These are phyloP conservation scores for Monochamus alternatus DNA, from an alignment of 2,888 invertebrate species.

Conservation along the genomic window DNA sequence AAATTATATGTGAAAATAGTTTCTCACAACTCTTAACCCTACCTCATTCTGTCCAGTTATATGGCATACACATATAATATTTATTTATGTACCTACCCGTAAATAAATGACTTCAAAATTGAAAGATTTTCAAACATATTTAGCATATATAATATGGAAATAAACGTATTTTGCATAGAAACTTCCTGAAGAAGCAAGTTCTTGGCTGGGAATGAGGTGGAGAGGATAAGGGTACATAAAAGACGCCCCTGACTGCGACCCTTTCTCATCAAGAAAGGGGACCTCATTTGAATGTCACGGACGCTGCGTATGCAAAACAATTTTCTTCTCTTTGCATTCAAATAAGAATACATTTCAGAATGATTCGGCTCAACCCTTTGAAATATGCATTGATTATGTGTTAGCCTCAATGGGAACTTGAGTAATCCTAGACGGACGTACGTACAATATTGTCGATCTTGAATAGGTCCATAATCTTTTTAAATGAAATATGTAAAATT, in stretches of 20 bases:
- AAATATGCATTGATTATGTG: slow-evolving; percentile 32
- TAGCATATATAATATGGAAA: slow-evolving; percentile 45
- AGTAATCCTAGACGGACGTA: slow-evolving; percentile 33
- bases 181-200: slow-evolving; percentile 45
- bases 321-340: slow-evolving; percentile 30
- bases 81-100: slow-evolving; percentile 19
- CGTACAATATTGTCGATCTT: not conserved
- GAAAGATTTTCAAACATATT: slow-evolving; percentile 26
- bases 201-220: slow-evolving; percentile 40
- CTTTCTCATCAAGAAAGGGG: slow-evolving; percentile 49
- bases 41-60: not conserved
- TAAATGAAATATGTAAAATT: too few species aligned
- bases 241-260: slow-evolving; percentile 50
- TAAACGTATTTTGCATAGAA: slow-evolving; percentile 48
- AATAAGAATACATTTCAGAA: slow-evolving; percentile 34
- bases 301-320: slow-evolving; percentile 50
- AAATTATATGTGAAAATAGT: not conserved
- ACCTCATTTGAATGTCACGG: slow-evolving; percentile 47
- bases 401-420: slow-evolving; percentile 30
- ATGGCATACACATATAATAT: slow-evolving; percentile 4
- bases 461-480: too few species aligned
- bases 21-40: slow-evolving; percentile 3
- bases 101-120: slow-evolving; percentile 9
- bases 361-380: slow-evolving; percentile 44
- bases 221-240: slow-evolving; percentile 40